Evolutionary conservation across 2,797 vertebrate species (phyloP).

Genomic region (Tachyglossus aculeatus): DNA sequence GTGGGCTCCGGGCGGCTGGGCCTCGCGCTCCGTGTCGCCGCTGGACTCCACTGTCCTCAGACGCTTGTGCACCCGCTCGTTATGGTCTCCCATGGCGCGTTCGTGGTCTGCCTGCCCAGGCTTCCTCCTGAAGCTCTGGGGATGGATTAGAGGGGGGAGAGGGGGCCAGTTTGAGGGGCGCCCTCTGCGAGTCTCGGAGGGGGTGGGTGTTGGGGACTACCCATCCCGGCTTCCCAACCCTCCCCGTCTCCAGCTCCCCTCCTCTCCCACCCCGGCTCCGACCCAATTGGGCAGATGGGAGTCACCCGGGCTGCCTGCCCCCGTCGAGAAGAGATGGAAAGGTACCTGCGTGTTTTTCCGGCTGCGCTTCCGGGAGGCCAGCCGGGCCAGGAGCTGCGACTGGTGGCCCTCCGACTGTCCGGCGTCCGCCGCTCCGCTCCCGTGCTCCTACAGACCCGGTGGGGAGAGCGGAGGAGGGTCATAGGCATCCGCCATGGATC

Average conservation of each 20-base stretch:
- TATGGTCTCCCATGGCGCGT: slow-evolving; percentile 86
- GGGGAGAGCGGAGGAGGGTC: neutral
- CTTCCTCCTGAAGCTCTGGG: slow-evolving; percentile 92
- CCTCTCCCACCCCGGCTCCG: no score
- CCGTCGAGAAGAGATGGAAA: neutral
- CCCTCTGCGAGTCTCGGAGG: no score
- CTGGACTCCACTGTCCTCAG: slow-evolving; percentile 83
- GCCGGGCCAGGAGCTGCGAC: slow-evolving; percentile 83
- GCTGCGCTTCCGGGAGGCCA: slow-evolving; percentile 84
- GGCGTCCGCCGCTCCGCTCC: slow-evolving; percentile 89
- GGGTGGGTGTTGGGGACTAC: no score
- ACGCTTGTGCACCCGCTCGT: slow-evolving; percentile 86
- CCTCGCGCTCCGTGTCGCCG: slow-evolving; percentile 54
- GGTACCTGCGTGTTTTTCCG: slow-evolving; percentile 87
- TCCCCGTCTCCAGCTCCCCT: no score
- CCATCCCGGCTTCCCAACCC: no score
- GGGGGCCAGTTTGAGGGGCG: no score
- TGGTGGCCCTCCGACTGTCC: slow-evolving; percentile 92
- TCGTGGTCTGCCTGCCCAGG: slow-evolving; percentile 91
- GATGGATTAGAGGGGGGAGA: neutral
- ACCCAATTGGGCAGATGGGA: no score
- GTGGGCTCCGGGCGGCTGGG: slow-evolving; percentile 52
- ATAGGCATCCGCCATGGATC: neutral
- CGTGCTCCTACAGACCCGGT: slow-evolving; percentile 81
- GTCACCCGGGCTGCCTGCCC: no score